Percentiles rank a stretch among this genome's conserved stretches.
These are phyloP conservation scores for Misgurnus anguillicaudatus DNA, from an alignment of 2,113 vertebrate species.

Conservation along the genomic window DNA sequence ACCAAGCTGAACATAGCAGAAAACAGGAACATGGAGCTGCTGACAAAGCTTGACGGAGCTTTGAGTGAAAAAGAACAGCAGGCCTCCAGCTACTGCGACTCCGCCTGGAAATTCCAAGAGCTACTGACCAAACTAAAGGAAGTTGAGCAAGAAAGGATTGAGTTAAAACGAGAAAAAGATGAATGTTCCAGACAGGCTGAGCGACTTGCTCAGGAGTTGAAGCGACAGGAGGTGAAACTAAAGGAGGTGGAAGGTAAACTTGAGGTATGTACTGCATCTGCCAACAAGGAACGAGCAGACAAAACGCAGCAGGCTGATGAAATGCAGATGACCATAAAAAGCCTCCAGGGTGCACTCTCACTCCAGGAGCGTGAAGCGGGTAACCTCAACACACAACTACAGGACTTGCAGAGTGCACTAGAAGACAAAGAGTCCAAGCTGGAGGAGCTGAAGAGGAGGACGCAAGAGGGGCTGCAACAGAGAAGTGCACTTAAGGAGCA, in stretches of 20 bases:
- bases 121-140: constrained; percentile 76
- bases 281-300: constrained; percentile 67
- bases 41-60: constrained; percentile 65
- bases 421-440: constrained; percentile 72
- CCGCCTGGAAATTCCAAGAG: constrained; percentile 70
- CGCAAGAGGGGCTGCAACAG: constrained; percentile 68
- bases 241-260: constrained; percentile 71
- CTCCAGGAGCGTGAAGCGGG: constrained; percentile 78
- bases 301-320: constrained; percentile 69
- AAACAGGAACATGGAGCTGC: constrained; percentile 73
- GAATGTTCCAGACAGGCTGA: constrained; percentile 67
- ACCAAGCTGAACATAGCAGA: constrained; percentile 67
- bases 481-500: constrained; percentile 68
- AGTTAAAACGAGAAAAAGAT: constrained; percentile 66
- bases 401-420: constrained; percentile 70
- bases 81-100: constrained; percentile 65
- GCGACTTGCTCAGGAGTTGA: constrained; percentile 73
- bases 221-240: constrained; percentile 71
- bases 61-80: constrained; percentile 70
- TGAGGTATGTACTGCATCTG: constrained; percentile 57
- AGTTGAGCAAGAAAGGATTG: constrained; percentile 70
- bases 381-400: constrained; percentile 80
- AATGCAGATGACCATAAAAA: constrained; percentile 67
- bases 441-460: constrained; percentile 66
- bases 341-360: constrained; percentile 73